Percentiles rank a stretch among this genome's conserved stretches.
Conservation (phyloP, 37 sponge, comb jelly and placozoan genomes). For the Ephydatia muelleri region DNA sequence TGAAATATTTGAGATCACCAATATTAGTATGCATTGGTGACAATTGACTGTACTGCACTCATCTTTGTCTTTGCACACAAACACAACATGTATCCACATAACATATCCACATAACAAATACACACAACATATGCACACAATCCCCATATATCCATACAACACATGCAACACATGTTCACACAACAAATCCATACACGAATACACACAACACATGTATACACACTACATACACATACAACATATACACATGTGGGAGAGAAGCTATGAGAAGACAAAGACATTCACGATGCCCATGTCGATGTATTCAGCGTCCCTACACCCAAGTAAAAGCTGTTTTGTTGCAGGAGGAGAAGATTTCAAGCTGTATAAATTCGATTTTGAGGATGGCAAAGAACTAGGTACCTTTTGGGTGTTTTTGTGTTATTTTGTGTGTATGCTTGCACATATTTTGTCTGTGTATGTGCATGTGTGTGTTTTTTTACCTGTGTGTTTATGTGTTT, state of each 20-base stretch:
- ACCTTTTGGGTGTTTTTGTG: background rate
- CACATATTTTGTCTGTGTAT: background rate
- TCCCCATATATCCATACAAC: background rate
- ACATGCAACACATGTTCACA: background rate
- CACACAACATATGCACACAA: background rate
- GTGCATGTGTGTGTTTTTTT: background rate
- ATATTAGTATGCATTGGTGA: too few relatives aligned
- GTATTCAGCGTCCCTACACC: conserved; percentile 80
- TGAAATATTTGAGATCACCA: too few relatives aligned
- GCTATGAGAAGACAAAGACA: conserved; percentile 57
- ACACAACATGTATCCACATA: too few relatives aligned
- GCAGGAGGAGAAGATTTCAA: conserved; percentile 94
- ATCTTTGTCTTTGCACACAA: too few relatives aligned
- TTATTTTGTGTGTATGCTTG: background rate
- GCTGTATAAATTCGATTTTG: conserved; percentile 82
- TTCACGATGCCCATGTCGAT: conserved; percentile 32
- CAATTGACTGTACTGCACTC: too few relatives aligned
- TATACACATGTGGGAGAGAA: conserved; percentile 4
- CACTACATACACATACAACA: background rate
- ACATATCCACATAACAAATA: background rate
- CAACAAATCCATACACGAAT: conserved; percentile 12
- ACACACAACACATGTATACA: conserved; percentile 18
- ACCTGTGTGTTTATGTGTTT: background rate
- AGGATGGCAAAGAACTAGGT: conserved; percentile 82
- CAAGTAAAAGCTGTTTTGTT: conserved; percentile 66